These are phyloP conservation scores for Galeruca laticollis DNA, from an alignment of 2,888 invertebrate species.

Conservation along the genomic window DNA sequence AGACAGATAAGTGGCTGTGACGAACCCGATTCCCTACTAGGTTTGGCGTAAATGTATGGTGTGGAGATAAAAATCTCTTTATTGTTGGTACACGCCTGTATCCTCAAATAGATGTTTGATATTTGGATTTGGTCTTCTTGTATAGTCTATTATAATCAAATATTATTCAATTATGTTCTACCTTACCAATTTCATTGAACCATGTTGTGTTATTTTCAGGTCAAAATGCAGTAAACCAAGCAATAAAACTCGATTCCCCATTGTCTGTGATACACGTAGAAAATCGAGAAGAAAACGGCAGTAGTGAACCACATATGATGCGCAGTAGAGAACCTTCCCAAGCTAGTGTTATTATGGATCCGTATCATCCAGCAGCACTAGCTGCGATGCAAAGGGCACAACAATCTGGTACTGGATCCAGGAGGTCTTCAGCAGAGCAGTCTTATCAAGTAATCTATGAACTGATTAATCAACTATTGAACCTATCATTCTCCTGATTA, in stretches of 20 bases:
- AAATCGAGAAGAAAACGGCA: conserved; percentile 57
- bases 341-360: conserved; percentile 71
- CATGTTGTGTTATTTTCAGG: conserved; percentile 42
- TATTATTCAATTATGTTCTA: no score
- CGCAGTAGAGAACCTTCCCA: conserved; percentile 63
- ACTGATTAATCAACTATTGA: conserved; percentile 1
- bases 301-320: conserved; percentile 56
- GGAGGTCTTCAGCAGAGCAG: conserved; percentile 53
- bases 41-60: no score
- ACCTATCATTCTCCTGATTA: neutral
- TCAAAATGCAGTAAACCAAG: conserved; percentile 57
- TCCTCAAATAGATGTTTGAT: no score
- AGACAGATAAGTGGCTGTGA: no score
- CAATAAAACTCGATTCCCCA: conserved; percentile 65
- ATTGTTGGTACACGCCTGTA: no score
- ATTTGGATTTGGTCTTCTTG: no score
- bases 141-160: no score
- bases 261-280: conserved; percentile 67
- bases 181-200: no score
- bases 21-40: no score
- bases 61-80: no score
- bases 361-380: conserved; percentile 66
- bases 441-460: conserved; percentile 25
- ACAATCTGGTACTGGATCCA: conserved; percentile 39
- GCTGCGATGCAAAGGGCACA: conserved; percentile 33